Evolutionary conservation across 2,888 invertebrate genomes (phyloP).

Genomic region (Brachyptera risi): DNA sequence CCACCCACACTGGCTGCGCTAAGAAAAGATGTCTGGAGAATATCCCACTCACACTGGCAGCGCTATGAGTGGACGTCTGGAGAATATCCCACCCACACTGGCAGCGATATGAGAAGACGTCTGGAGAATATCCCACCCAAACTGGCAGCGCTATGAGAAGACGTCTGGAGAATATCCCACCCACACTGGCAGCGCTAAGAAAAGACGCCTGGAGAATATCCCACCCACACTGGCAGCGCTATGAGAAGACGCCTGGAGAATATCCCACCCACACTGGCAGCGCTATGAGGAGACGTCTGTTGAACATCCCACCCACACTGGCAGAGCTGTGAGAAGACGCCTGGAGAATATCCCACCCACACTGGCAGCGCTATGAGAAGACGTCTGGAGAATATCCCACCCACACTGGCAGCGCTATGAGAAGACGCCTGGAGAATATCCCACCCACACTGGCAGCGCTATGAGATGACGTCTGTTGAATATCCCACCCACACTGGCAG

Average conservation of each 20-base stretch:
- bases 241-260: background rate
- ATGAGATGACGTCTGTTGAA: background rate
- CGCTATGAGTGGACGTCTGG: background rate
- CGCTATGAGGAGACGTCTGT: background rate
- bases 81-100: background rate
- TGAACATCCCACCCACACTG: background rate
- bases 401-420: background rate
- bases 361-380: background rate
- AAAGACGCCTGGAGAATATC: background rate
- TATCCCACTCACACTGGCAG: background rate
- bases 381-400: background rate
- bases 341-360: background rate
- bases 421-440: background rate
- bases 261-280: background rate
- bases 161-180: background rate
- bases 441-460: background rate
- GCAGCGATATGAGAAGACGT: background rate
- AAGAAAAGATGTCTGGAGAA: background rate
- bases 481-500: background rate
- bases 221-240: background rate
- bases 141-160: background rate
- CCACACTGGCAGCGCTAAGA: background rate
- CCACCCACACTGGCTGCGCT: background rate
- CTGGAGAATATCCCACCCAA: background rate
- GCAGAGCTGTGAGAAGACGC: background rate